Evolutionary conservation across 2,888 invertebrate genomes (phyloP).

Genomic region (Nephrotoma appendiculata): DNA sequence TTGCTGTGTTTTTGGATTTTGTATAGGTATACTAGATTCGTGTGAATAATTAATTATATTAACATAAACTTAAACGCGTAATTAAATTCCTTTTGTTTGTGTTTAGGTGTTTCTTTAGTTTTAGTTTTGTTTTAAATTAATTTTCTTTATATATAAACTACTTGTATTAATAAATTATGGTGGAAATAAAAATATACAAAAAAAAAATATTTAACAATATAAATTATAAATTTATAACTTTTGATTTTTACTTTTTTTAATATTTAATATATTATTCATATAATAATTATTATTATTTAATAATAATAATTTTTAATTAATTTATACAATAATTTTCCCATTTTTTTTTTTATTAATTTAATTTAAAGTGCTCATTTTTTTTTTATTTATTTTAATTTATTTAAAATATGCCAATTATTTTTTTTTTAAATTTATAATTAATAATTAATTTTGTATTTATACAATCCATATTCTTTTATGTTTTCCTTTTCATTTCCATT

Average conservation of each 20-base stretch:
- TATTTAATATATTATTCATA: background rate
- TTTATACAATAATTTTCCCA: background rate
- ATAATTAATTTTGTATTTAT: background rate
- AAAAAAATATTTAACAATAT: background rate
- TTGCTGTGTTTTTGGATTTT: background rate
- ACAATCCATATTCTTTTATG: background rate
- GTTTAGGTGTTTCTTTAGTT: background rate
- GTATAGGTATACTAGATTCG: background rate
- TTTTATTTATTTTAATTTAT: background rate
- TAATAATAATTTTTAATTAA: background rate
- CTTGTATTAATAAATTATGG: background rate
- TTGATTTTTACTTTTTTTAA: background rate
- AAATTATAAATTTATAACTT: background rate
- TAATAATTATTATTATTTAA: background rate
- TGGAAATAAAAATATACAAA: background rate
- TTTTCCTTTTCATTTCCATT: background rate
- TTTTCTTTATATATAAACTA: background rate
- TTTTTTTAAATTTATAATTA: background rate
- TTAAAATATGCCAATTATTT: background rate
- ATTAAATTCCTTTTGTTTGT: background rate
- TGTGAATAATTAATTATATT: background rate
- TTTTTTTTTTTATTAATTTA: background rate
- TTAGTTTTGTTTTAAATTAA: background rate
- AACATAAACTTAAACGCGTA: background rate
- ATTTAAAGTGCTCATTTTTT: background rate